Evolutionary conservation across 2,888 invertebrate genomes (phyloP), one percentile per base, ranked within the genome.

Genomic region (Parascotia fuliginaria): DNA sequence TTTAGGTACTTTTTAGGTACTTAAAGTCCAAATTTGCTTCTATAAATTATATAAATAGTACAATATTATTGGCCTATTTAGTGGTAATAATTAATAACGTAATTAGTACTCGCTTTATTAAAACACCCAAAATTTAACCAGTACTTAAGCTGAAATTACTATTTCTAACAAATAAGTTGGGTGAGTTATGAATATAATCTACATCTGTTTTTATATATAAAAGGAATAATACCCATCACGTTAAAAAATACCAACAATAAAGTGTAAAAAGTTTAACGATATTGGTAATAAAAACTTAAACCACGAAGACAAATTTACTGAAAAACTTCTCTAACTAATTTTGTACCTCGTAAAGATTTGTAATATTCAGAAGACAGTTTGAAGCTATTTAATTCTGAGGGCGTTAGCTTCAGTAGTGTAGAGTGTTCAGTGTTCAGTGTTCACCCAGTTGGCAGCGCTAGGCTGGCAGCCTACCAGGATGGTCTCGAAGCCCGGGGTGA

Each of bases 381-480:
- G 14, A 9, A 33, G 33, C n/a, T 9, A 33, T 33, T 34, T 48
- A 45, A 43, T 43, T 37, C 34, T 15, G 48, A 40, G 37, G 31
- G 38, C 9, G 11, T 41, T 45, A n/a, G 38, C 32, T 37, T 22
- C 48, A 59, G 49, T 54, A 45, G 59, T 42, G 48, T 42, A 65
- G 66, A 72, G 75, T n/a, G n/a, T n/a, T n/a, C n/a, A n/a, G n/a
- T n/a, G n/a, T 62, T 69, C 55, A 42, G 60, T 62, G 62, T 65
- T 83, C 82, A 82, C 85, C 83, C 76, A 87, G 71, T 88, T 88
- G 87, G 88, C 87, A 85, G 74, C 49, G 53, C 55, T 55, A 64
- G 37, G 68, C 82, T 84, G 86, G 84, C 87, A 84, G 75, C 57
- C 60, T 77, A 81, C 84, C 85, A 85, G 85, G 60, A 69, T 50